Evolutionary conservation across 1,140 invertebrate genomes (phyloP), one percentile per base, ranked within the genome.

Genomic region (Drepana arcuata): DNA sequence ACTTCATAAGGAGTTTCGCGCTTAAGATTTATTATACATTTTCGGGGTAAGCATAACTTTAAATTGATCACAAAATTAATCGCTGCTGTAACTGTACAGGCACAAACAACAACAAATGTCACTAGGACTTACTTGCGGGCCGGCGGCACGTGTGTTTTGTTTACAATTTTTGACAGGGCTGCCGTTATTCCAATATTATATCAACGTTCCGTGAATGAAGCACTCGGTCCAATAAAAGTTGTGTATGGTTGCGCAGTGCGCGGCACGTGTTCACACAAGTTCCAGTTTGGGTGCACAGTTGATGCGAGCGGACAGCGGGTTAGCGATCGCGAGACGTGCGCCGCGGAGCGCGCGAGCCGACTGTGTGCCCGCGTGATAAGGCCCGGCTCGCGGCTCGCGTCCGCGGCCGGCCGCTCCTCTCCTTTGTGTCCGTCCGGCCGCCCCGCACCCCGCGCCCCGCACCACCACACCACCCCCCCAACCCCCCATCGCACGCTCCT

Each of bases 61-160:
- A 26, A 26, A 26, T 26, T n/a, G 24, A 26, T n/a, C 4, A 26
- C 24, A 26, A 4, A 26, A 26, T n/a, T n/a, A n/a, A n/a, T n/a
- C n/a, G n/a, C n/a, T n/a, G n/a, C n/a, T n/a, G n/a, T n/a, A n/a
- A n/a, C n/a, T n/a, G n/a, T n/a, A n/a, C n/a, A n/a, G n/a, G n/a
- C n/a, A n/a, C n/a, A n/a, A n/a, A n/a, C n/a, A n/a, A n/a, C n/a
- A n/a, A n/a, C n/a, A 14, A n/a, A n/a, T n/a, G n/a, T n/a, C n/a
- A n/a, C n/a, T n/a, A 25, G 63, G 75, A 26, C 73, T 78, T 77
- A 81, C 73, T 73, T 74, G 71, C 63, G 66, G 64, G 66, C 42
- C 59, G 68, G 66, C 61, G 48, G 43, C 64, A 78, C 75, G 73
- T 78, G 73, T 50, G 64, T 43, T 57, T 41, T 78, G 73, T 78